phyloP scores from a whole-genome alignment of 2,888 invertebrate species.

The Schizotus pectinicornis region DNA sequence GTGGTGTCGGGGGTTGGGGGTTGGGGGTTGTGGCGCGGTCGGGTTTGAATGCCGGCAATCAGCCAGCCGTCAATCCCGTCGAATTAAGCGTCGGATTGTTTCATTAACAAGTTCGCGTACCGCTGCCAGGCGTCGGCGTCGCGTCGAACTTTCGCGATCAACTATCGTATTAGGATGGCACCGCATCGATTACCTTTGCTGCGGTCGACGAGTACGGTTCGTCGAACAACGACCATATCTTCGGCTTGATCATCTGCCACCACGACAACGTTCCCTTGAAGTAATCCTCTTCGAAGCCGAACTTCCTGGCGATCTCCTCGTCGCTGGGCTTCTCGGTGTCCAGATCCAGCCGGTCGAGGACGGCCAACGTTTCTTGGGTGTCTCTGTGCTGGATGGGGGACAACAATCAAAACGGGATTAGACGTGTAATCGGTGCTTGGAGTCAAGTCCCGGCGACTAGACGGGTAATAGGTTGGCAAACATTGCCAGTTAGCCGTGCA shows the following conservation, averaged over 20 bases:
- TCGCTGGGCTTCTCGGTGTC: slow-evolving; percentile 98
- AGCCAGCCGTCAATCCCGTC: too few relatives aligned
- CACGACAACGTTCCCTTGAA: slow-evolving; percentile 87
- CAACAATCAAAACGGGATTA: neutral
- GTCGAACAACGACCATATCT: slow-evolving; percentile 98
- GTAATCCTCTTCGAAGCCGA: slow-evolving; percentile 95
- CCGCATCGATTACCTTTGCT: slow-evolving; percentile 81
- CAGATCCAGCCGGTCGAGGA: slow-evolving; percentile 94
- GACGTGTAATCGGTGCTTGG: neutral
- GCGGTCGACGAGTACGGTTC: slow-evolving; percentile 98
- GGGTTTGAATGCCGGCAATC: too few relatives aligned
- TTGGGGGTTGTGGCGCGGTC: too few relatives aligned
- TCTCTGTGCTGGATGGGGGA: slow-evolving; percentile 87
- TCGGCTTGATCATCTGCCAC: slow-evolving; percentile 98
- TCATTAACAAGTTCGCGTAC: too few relatives aligned
- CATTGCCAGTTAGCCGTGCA: neutral
- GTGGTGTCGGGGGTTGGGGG: too few relatives aligned
- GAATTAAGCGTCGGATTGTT: too few relatives aligned
- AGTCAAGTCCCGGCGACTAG: neutral
- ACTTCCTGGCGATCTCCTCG: slow-evolving; percentile 96
- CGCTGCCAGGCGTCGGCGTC: too few relatives aligned
- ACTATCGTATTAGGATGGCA: slow-evolving; percentile 1
- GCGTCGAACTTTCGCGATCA: neutral
- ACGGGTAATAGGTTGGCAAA: neutral
- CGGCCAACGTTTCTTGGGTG: slow-evolving; percentile 98